These are phyloP conservation scores for Lypha dubia DNA, from an alignment of 2,888 invertebrate genomes.

Conservation along the genomic window DNA sequence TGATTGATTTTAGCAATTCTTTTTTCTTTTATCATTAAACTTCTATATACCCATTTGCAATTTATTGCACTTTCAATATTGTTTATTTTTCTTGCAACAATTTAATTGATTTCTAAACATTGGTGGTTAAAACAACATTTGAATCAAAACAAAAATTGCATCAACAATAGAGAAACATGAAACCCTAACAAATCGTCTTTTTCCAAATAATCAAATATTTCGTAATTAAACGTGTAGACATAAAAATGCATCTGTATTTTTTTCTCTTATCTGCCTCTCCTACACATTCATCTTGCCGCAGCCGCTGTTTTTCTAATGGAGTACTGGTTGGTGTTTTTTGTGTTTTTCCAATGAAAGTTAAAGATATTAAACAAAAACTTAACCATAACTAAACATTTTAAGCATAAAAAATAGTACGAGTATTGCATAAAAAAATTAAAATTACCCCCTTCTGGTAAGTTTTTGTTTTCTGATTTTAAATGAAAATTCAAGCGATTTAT, in stretches of 20 bases:
- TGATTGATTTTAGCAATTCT: slow-evolving; percentile 39
- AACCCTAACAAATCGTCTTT: slow-evolving; percentile 43
- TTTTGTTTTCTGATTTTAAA: slow-evolving; percentile 26
- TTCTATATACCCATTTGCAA: background rate
- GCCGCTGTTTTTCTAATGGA: background rate
- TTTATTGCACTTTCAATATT: background rate
- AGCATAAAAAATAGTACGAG: slow-evolving; percentile 41
- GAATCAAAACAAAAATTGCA: slow-evolving; percentile 17
- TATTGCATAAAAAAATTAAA: slow-evolving; percentile 56
- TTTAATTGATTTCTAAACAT: slow-evolving; percentile 44
- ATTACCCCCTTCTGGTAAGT: slow-evolving; percentile 39
- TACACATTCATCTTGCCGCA: slow-evolving; percentile 28
- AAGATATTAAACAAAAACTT: slow-evolving; percentile 45
- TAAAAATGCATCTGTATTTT: slow-evolving; percentile 52
- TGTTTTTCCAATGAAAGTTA: slow-evolving; percentile 46
- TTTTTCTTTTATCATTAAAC: background rate
- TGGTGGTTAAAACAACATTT: background rate
- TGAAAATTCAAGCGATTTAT: slow-evolving; percentile 30
- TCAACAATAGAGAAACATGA: slow-evolving; percentile 28
- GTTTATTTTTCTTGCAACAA: slow-evolving; percentile 3
- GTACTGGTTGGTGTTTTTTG: slow-evolving; percentile 19
- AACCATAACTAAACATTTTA: slow-evolving; percentile 54
- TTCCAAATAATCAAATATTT: slow-evolving; percentile 53
- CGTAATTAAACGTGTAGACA: slow-evolving; percentile 61
- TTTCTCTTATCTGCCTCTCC: slow-evolving; percentile 19